phyloP scores from a whole-genome alignment of 2,888 invertebrate species.

The Cinara cedri region DNA sequence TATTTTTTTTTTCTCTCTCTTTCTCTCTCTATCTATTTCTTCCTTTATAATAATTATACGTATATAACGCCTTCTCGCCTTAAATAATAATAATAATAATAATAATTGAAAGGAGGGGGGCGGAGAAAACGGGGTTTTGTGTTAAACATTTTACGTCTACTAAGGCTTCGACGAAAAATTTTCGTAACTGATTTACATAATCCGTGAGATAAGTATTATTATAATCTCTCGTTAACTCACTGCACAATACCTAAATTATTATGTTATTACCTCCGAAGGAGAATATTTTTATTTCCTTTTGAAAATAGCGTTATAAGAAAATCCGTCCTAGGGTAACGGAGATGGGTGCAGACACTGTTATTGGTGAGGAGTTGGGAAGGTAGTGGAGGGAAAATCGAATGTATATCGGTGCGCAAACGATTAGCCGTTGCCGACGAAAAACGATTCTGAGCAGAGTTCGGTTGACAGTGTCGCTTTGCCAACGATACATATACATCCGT shows the following conservation, averaged over 20 bases:
- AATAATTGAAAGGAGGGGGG: conserved; percentile 9
- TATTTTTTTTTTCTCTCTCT: conserved; percentile 6
- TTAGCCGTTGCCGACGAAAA: no score
- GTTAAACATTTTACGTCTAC: conserved; percentile 35
- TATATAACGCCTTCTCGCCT: conserved; percentile 1
- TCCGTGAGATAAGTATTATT: conserved; percentile 44
- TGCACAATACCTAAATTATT: no score
- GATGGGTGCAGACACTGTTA: no score
- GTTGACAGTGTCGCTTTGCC: no score
- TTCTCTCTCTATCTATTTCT: background rate
- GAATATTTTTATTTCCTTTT: background rate
- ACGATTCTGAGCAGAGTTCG: no score
- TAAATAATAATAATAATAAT: conserved; percentile 9
- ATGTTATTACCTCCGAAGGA: background rate
- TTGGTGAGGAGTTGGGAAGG: no score
- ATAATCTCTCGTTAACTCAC: conserved; percentile 47
- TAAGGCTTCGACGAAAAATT: background rate
- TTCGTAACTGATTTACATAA: conserved; percentile 40
- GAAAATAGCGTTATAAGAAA: no score
- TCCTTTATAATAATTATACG: no score
- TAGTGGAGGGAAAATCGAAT: no score
- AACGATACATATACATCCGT: no score
- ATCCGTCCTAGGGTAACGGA: no score
- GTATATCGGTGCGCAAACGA: no score
- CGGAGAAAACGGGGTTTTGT: background rate